A percentile compares a stretch with the other conserved stretches of the same genome.
Conservation (phyloP, 2,888 invertebrate species). For the Polia nebulosa region DNA sequence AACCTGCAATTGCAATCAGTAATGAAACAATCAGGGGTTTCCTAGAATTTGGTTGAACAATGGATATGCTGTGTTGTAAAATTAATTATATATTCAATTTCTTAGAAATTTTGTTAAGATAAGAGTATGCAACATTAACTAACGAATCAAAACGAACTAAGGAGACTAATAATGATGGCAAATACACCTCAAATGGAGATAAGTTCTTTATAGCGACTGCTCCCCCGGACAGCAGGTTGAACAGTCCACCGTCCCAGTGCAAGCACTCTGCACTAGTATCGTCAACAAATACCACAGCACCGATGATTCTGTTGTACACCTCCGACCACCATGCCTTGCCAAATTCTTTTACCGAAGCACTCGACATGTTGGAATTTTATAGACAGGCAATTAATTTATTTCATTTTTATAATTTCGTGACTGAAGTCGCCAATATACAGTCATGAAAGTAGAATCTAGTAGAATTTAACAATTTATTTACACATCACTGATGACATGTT, state of each 20-base stretch:
- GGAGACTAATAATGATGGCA: neutral
- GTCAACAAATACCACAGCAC: conserved; percentile 93
- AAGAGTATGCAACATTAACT: neutral
- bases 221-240: conserved; percentile 90
- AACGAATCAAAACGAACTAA: neutral
- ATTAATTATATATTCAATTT: neutral
- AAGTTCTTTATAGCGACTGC: conserved; percentile 92
- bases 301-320: conserved; percentile 91
- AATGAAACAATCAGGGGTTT: conserved; percentile 35
- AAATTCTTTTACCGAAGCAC: conserved; percentile 83
- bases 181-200: conserved; percentile 91
- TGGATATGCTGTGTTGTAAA: neutral
- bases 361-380: conserved; percentile 67
- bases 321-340: conserved; percentile 91
- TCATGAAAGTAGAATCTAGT: neutral
- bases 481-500: conserved; percentile 46
- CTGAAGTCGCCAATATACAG: neutral
- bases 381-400: neutral
- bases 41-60: neutral
- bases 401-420: conserved; percentile 16
- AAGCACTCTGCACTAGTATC: conserved; percentile 92
- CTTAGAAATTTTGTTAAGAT: neutral
- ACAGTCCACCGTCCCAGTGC: conserved; percentile 93
- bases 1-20: conserved; percentile 66
- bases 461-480: conserved; percentile 44